Conservation (phyloP, 1,140 invertebrate genomes). For the Propsilocerus akamusi region DNA sequence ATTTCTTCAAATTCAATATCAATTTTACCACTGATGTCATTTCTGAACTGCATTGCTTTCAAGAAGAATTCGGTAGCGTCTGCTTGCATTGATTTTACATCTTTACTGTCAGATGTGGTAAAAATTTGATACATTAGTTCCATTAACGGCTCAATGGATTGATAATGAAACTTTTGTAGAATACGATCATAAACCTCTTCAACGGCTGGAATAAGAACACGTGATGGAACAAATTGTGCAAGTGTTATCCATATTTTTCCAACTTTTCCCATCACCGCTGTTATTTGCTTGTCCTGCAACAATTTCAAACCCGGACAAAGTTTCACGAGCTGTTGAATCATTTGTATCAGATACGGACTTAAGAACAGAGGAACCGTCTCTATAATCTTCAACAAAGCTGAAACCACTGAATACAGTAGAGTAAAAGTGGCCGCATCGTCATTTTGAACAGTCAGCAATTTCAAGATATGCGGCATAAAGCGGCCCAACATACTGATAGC, state of each 20-base stretch:
- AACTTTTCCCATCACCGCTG: conserved; percentile 34
- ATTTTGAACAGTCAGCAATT: conserved; percentile 30
- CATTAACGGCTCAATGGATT: conserved; percentile 50
- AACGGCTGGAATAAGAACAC: conserved; percentile 59
- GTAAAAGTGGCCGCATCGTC: conserved; percentile 27
- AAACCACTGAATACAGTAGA: conserved; percentile 41
- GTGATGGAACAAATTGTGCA: conserved; percentile 40
- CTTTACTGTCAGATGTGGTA: conserved; percentile 29
- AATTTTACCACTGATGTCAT: conserved; percentile 17
- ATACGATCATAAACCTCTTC: conserved; percentile 43
- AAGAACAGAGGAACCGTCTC: conserved; percentile 62
- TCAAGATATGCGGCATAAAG: conserved; percentile 62
- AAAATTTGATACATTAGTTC: conserved; percentile 52
- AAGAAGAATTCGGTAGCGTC: conserved; percentile 58
- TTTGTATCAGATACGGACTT: conserved; percentile 61
- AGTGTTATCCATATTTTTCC: conserved; percentile 44
- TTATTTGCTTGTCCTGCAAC: conserved; percentile 16
- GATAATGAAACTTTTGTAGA: conserved; percentile 32
- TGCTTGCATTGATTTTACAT: conserved; percentile 39
- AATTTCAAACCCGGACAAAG: conserved; percentile 22
- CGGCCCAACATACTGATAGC: conserved; percentile 48
- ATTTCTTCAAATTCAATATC: conserved; percentile 21
- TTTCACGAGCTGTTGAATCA: conserved; percentile 43
- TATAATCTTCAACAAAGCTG: conserved; percentile 59
- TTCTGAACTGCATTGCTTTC: conserved; percentile 50